Evolutionary conservation across 2,797 vertebrate genomes (phyloP), one percentile per base, ranked within the genome.

Genomic region (Coluber constrictor): DNA sequence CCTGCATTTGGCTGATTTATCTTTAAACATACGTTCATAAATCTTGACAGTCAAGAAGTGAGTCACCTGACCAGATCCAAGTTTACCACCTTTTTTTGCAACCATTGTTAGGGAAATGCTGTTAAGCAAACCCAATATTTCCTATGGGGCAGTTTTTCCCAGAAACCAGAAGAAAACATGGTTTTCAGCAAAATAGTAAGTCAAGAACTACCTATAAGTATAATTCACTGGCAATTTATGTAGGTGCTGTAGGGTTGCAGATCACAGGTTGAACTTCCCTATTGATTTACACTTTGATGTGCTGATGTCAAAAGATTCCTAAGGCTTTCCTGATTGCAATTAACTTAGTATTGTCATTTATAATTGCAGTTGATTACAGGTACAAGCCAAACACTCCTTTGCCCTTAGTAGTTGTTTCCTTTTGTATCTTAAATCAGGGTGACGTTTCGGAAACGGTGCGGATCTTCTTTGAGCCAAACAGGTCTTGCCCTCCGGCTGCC

Each of bases 391-490:
- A 11, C 4, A 5, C 20, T 12, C 37, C 74, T 47, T 37, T 47
- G 74, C 37, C 37, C 4, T 1, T 25, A 23, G n/a, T 0, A n/a
- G 18, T 5, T 43, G 23, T 25, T 20, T 56, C 56, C 54, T 43
- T 32, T 29, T 1, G 10, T 91, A 90, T 92, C 25, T 94, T 70
- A 94, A 96, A 95, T 95, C 95, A 99, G 99, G 99, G 99, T 16
- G 99, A 99, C 20, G 99, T 99, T 93, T 99, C 99, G 0, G 99
- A 99, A 96, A 99, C 99, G 0, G 96, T 99, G 86, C 97, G 99
- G 95, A 98, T 99, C 97, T 99, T 99, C 98, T 99, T 99, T 5
- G 99, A 99, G 7, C 98, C 98, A 57, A 99, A 99, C 97, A 98
- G 97, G 95, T 97, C 98, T 1, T 99, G 99, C 93, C 98, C 98